A percentile compares a stretch with the other conserved stretches of the same genome.
Conservation (phyloP, 2,113 vertebrate species). For the Thalassarche chlororhynchos region DNA sequence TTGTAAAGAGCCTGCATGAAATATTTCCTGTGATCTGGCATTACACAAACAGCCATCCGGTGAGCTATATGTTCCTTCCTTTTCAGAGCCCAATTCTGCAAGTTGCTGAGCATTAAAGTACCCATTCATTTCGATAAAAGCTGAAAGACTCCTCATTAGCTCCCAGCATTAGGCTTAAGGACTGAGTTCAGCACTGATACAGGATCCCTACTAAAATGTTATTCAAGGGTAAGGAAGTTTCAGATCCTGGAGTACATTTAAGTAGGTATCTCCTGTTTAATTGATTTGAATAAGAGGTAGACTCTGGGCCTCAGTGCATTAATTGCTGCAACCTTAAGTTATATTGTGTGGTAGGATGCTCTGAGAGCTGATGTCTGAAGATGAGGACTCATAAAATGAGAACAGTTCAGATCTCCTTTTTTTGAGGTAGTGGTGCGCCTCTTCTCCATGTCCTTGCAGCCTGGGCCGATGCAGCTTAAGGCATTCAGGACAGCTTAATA, state of each 20-base stretch:
- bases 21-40: slow-evolving; percentile 8
- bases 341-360: background rate
- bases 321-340: background rate
- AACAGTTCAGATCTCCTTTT: background rate
- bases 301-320: background rate
- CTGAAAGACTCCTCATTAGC: background rate
- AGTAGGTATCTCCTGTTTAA: background rate
- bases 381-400: background rate
- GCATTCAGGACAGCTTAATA: background rate
- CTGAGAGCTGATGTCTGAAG: background rate
- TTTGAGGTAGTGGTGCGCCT: background rate
- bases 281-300: background rate
- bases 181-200: background rate
- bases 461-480: background rate
- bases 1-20: background rate
- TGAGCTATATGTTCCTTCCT: background rate
- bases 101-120: background rate
- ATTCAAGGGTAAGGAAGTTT: background rate
- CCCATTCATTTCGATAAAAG: background rate
- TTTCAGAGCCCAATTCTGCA: background rate
- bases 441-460: fast-evolving
- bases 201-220: background rate
- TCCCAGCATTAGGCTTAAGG: background rate
- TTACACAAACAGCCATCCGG: background rate
- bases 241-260: background rate